A percentile compares a stretch with the other conserved stretches of the same genome.
phyloP scores from a whole-genome alignment of 92 coral and sea anemone species.

The Paramuricea clavata region DNA sequence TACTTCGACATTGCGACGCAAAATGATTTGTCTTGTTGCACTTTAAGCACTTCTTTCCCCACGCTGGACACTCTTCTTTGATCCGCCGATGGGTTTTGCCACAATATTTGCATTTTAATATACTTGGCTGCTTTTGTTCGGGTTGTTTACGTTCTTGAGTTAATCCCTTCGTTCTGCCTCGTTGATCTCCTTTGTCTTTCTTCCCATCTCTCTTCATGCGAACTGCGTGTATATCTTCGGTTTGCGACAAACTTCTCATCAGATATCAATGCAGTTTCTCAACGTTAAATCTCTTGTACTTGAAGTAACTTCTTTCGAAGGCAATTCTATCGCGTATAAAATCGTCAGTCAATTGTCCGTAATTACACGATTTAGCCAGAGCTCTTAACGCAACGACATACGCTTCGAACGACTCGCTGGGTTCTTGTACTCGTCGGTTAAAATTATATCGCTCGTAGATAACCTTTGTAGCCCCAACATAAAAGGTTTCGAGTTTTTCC shows the following conservation, averaged over 20 bases:
- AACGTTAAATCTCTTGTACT: slow-evolving; percentile 49
- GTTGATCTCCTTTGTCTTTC: neutral
- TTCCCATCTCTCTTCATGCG: slow-evolving; percentile 22
- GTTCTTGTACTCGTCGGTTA: no score
- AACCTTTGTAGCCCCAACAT: no score
- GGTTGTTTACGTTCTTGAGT: neutral
- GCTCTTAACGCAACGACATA: no score
- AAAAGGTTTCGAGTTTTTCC: neutral
- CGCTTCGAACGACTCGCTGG: no score
- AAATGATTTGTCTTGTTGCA: slow-evolving; percentile 12
- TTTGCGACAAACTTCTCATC: slow-evolving; percentile 32
- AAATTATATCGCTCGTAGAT: no score
- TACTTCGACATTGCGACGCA: neutral
- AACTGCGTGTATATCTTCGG: slow-evolving; percentile 3
- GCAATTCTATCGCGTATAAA: slow-evolving; percentile 34
- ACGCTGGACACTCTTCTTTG: slow-evolving; percentile 2
- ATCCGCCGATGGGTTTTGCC: neutral
- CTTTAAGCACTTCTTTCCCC: slow-evolving; percentile 2
- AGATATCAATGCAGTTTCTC: slow-evolving; percentile 53
- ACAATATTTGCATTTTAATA: neutral
- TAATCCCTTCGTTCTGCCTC: neutral
- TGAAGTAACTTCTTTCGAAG: slow-evolving; percentile 37
- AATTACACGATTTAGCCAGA: no score
- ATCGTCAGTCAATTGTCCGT: no score
- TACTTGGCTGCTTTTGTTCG: neutral